phyloP scores from a whole-genome alignment of 2,797 vertebrate genomes.

The Enteromius paludinosus region DNA sequence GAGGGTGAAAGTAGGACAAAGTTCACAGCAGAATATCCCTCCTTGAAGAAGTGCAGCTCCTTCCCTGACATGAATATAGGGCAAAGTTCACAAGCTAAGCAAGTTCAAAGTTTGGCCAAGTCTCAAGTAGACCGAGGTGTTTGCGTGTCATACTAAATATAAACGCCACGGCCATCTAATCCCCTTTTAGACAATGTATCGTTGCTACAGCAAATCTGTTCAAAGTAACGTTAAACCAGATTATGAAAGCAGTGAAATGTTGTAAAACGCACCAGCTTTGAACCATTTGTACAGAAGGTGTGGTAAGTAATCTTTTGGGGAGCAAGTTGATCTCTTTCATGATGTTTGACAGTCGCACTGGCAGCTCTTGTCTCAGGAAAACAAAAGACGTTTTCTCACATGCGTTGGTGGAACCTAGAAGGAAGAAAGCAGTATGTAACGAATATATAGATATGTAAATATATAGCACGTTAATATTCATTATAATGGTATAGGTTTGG shows the following conservation, averaged over 20 bases:
- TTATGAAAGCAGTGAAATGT: neutral
- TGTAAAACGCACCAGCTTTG: constrained; percentile 87
- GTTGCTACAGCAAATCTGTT: neutral
- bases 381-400: constrained; percentile 94
- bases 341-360: constrained; percentile 93
- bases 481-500: neutral
- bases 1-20: constrained; percentile 66
- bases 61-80: constrained; percentile 54
- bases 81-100: constrained; percentile 21
- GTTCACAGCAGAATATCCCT: constrained; percentile 65
- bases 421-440: constrained; percentile 19
- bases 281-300: constrained; percentile 89
- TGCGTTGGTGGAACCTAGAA: constrained; percentile 90
- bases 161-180: neutral
- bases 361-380: constrained; percentile 92
- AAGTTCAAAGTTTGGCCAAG: constrained; percentile 37
- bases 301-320: constrained; percentile 86
- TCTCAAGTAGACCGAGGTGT: constrained; percentile 10
- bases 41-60: constrained; percentile 25
- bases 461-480: neutral
- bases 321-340: constrained; percentile 97
- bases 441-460: neutral
- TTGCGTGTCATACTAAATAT: constrained; percentile 5
- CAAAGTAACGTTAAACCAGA: neutral
- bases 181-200: constrained; percentile 1